Conservation (phyloP, 2,797 vertebrate genomes). For the Neostethus bicornis region DNA sequence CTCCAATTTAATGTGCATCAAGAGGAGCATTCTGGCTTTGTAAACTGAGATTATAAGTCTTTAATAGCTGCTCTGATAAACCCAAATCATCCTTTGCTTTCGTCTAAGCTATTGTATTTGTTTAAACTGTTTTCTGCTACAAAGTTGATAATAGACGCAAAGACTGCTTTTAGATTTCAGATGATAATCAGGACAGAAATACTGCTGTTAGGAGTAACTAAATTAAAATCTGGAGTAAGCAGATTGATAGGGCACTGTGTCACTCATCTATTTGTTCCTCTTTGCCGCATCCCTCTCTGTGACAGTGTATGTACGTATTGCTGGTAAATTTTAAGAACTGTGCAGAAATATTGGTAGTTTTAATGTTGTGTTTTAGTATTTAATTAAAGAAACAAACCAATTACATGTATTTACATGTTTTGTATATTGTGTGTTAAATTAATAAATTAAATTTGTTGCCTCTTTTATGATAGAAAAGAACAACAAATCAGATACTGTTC, state of each 20-base stretch:
- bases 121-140: neutral
- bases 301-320: neutral
- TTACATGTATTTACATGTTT: no score
- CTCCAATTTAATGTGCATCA: conserved; percentile 41
- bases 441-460: neutral
- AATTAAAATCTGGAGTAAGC: neutral
- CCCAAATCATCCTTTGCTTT: conserved; percentile 1
- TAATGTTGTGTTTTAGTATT: neutral
- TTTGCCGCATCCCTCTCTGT: neutral
- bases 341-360: neutral
- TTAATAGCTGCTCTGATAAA: conserved; percentile 24
- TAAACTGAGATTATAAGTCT: conserved; percentile 39
- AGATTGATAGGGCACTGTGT: neutral
- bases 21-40: conserved; percentile 37
- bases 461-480: neutral
- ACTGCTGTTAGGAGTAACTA: neutral
- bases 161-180: neutral
- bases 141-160: neutral
- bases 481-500: neutral
- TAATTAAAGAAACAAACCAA: neutral
- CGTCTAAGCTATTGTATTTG: neutral
- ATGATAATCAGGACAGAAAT: neutral
- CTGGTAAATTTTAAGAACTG: neutral
- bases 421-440: no score
- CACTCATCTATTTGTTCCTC: neutral